These are phyloP conservation scores for Ptilorrhoa leucosticta DNA, from an alignment of 2,113 vertebrate species.

Conservation along the genomic window DNA sequence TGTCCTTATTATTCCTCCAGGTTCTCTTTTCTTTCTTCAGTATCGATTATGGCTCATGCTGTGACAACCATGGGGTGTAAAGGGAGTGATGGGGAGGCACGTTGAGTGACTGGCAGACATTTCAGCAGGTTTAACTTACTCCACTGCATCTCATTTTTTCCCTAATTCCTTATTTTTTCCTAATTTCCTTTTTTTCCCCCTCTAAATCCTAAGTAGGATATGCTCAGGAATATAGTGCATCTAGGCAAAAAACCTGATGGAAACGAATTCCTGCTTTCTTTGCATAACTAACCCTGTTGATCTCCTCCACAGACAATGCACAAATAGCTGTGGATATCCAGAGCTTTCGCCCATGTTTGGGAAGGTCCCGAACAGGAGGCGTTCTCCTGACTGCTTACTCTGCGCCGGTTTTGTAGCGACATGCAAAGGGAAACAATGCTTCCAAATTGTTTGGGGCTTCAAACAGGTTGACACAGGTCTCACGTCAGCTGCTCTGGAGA, in stretches of 20 bases:
- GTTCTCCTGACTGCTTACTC: background rate
- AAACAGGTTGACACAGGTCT: background rate
- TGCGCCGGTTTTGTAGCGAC: background rate
- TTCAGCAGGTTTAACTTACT: background rate
- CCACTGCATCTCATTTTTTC: background rate
- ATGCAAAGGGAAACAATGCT: background rate
- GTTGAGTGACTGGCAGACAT: background rate
- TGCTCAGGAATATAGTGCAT: background rate
- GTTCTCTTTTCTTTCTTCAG: background rate
- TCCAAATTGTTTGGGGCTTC: background rate
- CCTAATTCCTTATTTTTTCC: background rate
- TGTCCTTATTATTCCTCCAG: slow-evolving; percentile 2
- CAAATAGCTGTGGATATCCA: background rate
- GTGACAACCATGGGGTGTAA: background rate
- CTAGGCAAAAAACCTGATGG: background rate
- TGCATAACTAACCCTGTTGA: background rate
- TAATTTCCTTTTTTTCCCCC: background rate
- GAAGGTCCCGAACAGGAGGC: background rate
- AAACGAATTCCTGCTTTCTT: background rate
- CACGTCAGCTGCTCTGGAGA: slow-evolving; percentile 22
- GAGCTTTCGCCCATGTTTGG: background rate
- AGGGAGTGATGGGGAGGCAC: background rate
- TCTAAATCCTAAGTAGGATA: background rate
- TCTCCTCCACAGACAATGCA: background rate
- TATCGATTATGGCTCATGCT: slow-evolving; percentile 3